These are phyloP conservation scores for Saturnia japonica DNA, from an alignment of 2,888 invertebrate species.

Conservation along the genomic window DNA sequence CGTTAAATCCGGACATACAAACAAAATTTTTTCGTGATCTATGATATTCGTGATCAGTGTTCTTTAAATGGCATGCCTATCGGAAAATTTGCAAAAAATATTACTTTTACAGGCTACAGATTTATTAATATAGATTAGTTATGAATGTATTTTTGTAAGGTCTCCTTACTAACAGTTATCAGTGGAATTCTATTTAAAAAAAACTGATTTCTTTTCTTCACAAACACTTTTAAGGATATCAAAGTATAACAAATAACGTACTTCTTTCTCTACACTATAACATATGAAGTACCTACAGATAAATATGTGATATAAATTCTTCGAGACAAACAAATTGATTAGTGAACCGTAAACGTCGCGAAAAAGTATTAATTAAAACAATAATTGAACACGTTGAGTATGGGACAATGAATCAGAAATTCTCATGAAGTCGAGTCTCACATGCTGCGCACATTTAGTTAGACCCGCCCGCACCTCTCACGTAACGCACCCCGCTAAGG, in stretches of 20 bases:
- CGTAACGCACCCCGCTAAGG: conserved; percentile 61
- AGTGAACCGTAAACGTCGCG: conserved; percentile 32
- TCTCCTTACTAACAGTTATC: too few species aligned
- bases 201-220: not conserved
- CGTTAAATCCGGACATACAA: too few species aligned
- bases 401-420: conserved; percentile 73
- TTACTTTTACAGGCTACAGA: too few species aligned
- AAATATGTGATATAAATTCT: not conserved
- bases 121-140: too few species aligned
- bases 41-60: too few species aligned
- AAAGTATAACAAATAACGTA: not conserved
- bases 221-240: not conserved
- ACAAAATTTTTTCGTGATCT: too few species aligned
- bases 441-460: conserved; percentile 71
- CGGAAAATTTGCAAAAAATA: too few species aligned
- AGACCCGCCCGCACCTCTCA: conserved; percentile 50
- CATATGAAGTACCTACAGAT: not conserved
- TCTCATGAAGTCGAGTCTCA: conserved; percentile 71
- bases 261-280: not conserved
- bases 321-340: not conserved
- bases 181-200: too few species aligned
- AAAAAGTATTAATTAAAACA: conserved; percentile 37
- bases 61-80: too few species aligned
- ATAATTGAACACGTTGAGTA: conserved; percentile 47
- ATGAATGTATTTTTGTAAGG: too few species aligned